Conservation (phyloP, 1,140 invertebrate genomes). For the Leptinotarsa undecemlineata region DNA sequence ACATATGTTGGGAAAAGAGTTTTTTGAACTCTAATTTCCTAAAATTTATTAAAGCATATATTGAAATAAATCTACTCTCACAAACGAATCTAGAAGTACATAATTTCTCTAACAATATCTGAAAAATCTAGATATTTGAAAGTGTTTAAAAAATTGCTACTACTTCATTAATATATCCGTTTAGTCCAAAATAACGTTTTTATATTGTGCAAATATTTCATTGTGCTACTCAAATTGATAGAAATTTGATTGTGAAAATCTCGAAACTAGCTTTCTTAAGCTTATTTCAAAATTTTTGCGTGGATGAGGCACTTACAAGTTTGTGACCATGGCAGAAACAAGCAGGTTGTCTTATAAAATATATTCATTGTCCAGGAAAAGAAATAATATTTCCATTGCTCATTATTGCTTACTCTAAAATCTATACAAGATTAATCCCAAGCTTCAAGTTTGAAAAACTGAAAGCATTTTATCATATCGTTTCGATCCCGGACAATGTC, state of each 20-base stretch:
- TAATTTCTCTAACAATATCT: no score
- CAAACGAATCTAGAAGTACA: no score
- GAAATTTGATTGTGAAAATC: neutral
- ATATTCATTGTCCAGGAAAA: neutral
- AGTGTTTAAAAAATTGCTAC: no score
- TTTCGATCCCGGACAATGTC: neutral
- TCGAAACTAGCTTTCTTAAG: neutral
- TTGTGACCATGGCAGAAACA: conserved; percentile 1
- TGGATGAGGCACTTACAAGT: neutral
- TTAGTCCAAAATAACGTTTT: neutral
- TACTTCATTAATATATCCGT: neutral
- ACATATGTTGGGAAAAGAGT: no score
- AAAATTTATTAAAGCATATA: no score
- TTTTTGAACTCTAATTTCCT: no score
- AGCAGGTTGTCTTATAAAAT: neutral
- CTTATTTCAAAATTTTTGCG: neutral
- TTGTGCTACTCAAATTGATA: neutral
- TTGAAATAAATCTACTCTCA: no score
- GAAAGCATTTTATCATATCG: neutral
- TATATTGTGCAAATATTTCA: neutral
- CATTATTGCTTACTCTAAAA: neutral
- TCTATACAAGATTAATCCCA: neutral
- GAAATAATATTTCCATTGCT: neutral
- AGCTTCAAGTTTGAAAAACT: neutral
- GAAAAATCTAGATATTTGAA: no score